A percentile compares a stretch with the other conserved stretches of the same genome.
Conservation (phyloP, 23 tunicate genomes). For the Styela plicata region DNA sequence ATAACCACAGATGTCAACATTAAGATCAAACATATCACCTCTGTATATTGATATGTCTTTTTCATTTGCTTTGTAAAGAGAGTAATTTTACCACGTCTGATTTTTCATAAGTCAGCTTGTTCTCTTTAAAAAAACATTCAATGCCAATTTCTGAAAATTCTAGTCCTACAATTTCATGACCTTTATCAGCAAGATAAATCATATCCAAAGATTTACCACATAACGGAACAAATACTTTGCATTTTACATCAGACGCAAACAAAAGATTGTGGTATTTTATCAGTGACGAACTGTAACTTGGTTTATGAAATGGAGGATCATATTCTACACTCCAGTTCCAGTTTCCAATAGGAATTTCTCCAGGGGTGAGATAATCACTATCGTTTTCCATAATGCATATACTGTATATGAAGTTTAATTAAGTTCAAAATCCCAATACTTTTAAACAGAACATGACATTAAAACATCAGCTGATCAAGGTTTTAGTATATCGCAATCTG, state of each 20-base stretch:
- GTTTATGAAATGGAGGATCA: constrained; percentile 21
- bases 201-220: constrained; percentile 88
- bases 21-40: constrained; percentile 65
- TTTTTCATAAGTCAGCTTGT: neutral
- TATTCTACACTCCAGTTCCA: constrained; percentile 1
- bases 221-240: constrained; percentile 48
- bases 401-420: too few species aligned
- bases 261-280: neutral
- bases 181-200: constrained; percentile 54
- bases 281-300: neutral
- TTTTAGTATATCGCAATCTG: too few species aligned
- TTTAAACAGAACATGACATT: too few species aligned
- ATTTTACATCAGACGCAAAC: neutral
- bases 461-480: too few species aligned
- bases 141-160: constrained; percentile 59
- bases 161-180: constrained; percentile 67
- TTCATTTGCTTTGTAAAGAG: constrained; percentile 25
- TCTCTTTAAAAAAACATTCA: neutral
- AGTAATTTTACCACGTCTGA: neutral
- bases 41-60: constrained; percentile 49
- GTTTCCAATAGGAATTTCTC: too few species aligned
- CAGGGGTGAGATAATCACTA: too few species aligned
- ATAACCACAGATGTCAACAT: constrained; percentile 26
- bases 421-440: too few species aligned
- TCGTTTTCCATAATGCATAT: too few species aligned